Percentiles rank a stretch among this genome's conserved stretches.
Conservation (phyloP, 2,888 invertebrate species). For the Tromatobia lineatoria region DNA sequence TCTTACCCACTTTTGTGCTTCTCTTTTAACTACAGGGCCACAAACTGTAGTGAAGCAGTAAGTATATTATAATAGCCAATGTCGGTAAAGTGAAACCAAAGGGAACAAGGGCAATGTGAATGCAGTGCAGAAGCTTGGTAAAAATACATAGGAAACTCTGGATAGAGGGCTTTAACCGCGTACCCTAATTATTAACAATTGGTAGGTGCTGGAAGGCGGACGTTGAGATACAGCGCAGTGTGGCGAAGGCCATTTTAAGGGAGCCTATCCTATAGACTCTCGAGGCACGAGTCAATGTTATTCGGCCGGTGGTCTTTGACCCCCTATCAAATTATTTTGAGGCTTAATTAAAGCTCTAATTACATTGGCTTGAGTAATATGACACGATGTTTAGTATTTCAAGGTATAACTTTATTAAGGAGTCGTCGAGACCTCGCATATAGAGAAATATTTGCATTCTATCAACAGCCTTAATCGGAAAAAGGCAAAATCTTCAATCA, state of each 20-base stretch:
- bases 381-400: slow-evolving; percentile 3
- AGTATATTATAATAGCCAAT: slow-evolving; percentile 53
- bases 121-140: slow-evolving; percentile 36
- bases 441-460: too few species aligned
- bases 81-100: slow-evolving; percentile 50
- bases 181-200: slow-evolving; percentile 69
- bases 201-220: slow-evolving; percentile 59
- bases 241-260: slow-evolving; percentile 21
- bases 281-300: slow-evolving; percentile 15
- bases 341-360: neutral
- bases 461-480: too few species aligned
- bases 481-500: too few species aligned
- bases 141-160: slow-evolving; percentile 54
- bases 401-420: too few species aligned
- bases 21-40: slow-evolving; percentile 40
- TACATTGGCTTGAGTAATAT: neutral
- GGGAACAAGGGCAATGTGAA: slow-evolving; percentile 42
- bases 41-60: slow-evolving; percentile 5
- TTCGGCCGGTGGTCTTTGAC: neutral
- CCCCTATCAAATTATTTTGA: neutral
- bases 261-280: neutral
- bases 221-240: slow-evolving; percentile 29
- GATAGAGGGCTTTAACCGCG: slow-evolving; percentile 61
- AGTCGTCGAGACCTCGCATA: too few species aligned
- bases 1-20: slow-evolving; percentile 61